phyloP scores from a whole-genome alignment of 2,888 invertebrate genomes.

The Platypus cylindrus region DNA sequence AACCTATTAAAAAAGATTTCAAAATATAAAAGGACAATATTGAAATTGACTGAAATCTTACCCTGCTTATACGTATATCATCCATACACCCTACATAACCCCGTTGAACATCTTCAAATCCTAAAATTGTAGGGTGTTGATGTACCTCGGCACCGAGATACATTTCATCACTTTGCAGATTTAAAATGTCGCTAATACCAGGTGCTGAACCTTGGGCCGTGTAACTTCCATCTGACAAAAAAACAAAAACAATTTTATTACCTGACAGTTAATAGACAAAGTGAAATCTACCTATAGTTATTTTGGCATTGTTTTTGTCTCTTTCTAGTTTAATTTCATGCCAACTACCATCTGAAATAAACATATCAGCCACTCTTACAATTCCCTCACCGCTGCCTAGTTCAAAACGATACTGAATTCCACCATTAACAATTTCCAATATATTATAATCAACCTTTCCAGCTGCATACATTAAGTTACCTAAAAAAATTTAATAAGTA shows the following conservation, averaged over 20 bases:
- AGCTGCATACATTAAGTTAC: conserved; percentile 72
- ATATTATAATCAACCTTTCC: conserved; percentile 84
- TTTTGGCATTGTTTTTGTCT: conserved; percentile 63
- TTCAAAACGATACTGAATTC: conserved; percentile 82
- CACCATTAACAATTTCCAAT: conserved; percentile 75
- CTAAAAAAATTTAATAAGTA: conserved; percentile 9
- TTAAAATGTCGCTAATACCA: conserved; percentile 70
- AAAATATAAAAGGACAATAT: background rate
- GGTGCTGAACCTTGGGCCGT: conserved; percentile 65
- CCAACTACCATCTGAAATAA: conserved; percentile 77
- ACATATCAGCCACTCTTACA: conserved; percentile 62
- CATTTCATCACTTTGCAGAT: conserved; percentile 71
- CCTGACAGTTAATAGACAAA: background rate
- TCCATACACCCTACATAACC: conserved; percentile 90
- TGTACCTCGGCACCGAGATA: conserved; percentile 75
- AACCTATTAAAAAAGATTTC: conserved; percentile 21
- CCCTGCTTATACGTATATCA: conserved; percentile 58
- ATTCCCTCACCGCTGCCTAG: conserved; percentile 83
- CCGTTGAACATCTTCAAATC: conserved; percentile 56
- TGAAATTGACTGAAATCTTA: conserved; percentile 3
- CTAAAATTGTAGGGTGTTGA: conserved; percentile 59
- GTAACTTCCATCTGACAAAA: conserved; percentile 49
- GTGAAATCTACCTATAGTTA: conserved; percentile 41
- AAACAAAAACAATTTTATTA: background rate
- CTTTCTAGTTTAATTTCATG: conserved; percentile 69